These are phyloP conservation scores for Bembecia ichneumoniformis DNA, from an alignment of 2,888 invertebrate genomes.

Conservation along the genomic window DNA sequence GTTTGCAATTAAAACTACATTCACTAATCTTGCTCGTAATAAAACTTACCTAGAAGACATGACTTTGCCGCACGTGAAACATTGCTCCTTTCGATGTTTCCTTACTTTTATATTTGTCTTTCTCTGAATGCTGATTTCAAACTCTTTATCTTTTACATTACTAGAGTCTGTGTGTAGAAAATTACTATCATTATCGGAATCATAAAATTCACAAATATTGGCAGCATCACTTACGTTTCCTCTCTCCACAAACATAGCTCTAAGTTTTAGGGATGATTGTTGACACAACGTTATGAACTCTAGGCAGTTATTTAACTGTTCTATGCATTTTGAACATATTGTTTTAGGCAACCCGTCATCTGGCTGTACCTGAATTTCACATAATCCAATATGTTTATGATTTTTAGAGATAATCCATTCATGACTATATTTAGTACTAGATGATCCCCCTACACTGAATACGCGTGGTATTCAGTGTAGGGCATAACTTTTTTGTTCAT, in stretches of 20 bases:
- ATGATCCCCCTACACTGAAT: neutral
- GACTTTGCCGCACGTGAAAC: slow-evolving; percentile 65
- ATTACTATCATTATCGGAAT: slow-evolving; percentile 7
- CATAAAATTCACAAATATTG: neutral
- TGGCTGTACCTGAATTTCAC: slow-evolving; percentile 37
- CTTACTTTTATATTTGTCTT: slow-evolving; percentile 12
- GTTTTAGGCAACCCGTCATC: slow-evolving; percentile 44
- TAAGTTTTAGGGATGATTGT: slow-evolving; percentile 36
- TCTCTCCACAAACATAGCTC: slow-evolving; percentile 10
- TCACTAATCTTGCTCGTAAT: too few relatives aligned
- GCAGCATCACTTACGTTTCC: neutral
- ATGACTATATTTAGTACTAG: neutral
- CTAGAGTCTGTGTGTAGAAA: neutral
- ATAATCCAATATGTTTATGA: too few relatives aligned
- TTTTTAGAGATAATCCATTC: neutral
- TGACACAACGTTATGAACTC: slow-evolving; percentile 43
- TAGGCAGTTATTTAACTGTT: slow-evolving; percentile 36
- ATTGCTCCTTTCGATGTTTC: slow-evolving; percentile 41
- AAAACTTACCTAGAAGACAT: slow-evolving; percentile 55
- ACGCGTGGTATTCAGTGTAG: too few relatives aligned
- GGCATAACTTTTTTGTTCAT: too few relatives aligned
- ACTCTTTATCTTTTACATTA: slow-evolving; percentile 1
- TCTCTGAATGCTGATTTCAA: too few relatives aligned
- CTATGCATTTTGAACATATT: slow-evolving; percentile 43
- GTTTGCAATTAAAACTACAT: too few relatives aligned